Base-by-base conservation (phyloP, 2,888 invertebrate genomes). In the Rhaphigaster nebulosa region DNA sequence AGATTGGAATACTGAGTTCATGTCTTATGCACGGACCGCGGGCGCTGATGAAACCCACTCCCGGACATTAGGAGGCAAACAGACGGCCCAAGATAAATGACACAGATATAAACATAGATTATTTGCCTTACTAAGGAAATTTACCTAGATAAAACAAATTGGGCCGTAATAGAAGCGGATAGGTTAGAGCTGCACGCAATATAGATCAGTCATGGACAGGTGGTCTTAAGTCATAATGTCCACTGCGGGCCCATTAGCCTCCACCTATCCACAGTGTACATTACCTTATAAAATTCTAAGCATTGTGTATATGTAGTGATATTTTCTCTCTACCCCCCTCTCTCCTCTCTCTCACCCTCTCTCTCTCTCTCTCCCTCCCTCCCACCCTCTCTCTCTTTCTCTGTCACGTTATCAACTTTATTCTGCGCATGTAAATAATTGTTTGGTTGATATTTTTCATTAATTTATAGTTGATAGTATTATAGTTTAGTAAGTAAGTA, bases 81-180 rank as follows among this genome's bases (percentile, higher is more conserved):
- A 60, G 50, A 34, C 76, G 87, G 87, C 84, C 88, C 54, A 89
- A 90, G 91, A 91, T 88, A 90, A 91, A 91, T 91, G 90, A 90
- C 45, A 76, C 87, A 90, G 90, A 91, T 89, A 91, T 89, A 88
- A 87, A 88, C 91, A 84, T 91, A 76, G 80, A 89, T 80, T 89
- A 52, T 84, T 91, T 65, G 54, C 60, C 90, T 91, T 91, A 87
- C 91, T 91, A 91, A 91, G 91, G 91, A 91, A 91, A 90, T 89
- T 76, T 87, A 90, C 91, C 91, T 90, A 89, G 90, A 90, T 91
- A 91, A 91, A 90, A 90, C 91, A 89, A 90, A 91, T 90, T 91
- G 87, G 54, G 54, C 54, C 54, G 90, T 91, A 91, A 91, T 90
- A 91, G 90, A 56, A 52, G 90, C 91, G 87, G 90, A 89, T 91